phyloP scores from a whole-genome alignment of 2,113 vertebrate genomes.

The Clarias macrocephalus region DNA sequence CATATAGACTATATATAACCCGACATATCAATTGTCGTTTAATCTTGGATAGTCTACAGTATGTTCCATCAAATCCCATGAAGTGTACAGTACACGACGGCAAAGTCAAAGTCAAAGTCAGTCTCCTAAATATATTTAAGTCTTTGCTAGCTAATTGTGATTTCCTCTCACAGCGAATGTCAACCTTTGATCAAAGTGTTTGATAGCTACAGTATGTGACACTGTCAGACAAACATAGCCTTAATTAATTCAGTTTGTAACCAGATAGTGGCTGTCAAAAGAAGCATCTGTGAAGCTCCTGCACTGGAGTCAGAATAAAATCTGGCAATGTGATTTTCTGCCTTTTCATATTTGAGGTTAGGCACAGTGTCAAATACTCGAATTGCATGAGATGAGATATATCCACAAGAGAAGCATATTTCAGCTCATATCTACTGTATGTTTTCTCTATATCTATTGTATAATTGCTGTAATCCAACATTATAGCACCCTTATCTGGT shows the following conservation, averaged over 20 bases:
- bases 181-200: neutral
- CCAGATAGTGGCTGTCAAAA: conserved; percentile 7
- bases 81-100: neutral
- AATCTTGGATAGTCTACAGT: neutral
- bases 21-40: too few species aligned
- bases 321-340: neutral
- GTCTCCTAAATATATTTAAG: neutral
- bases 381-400: neutral
- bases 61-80: neutral
- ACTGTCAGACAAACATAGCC: neutral
- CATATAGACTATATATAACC: neutral
- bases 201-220: neutral
- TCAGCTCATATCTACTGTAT: neutral
- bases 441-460: neutral
- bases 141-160: neutral
- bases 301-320: neutral
- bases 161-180: neutral
- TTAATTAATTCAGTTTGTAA: conserved; percentile 8
- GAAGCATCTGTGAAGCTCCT: too few species aligned
- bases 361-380: neutral
- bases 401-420: neutral
- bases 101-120: neutral
- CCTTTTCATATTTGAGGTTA: neutral
- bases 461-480: neutral
- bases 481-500: neutral